A percentile compares a stretch with the other conserved stretches of the same genome.
Evolutionary conservation across 1,140 invertebrate species (phyloP).

Genomic region (Drusus annulatus): DNA sequence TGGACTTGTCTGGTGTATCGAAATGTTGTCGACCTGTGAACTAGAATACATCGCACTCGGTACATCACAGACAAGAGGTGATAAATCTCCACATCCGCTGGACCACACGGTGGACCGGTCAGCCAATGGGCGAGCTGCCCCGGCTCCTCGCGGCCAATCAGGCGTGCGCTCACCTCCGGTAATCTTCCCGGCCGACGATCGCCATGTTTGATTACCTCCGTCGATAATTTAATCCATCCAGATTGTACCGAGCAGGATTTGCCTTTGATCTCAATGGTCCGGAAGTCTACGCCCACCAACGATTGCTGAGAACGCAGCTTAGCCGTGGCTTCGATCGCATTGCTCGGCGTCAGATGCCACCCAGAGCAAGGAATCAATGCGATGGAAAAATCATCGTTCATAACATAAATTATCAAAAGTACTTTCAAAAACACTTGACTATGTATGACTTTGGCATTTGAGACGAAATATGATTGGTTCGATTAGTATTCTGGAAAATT

Average conservation of each 20-base stretch:
- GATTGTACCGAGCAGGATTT: neutral
- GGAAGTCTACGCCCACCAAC: conserved; percentile 26
- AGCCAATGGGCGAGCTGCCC: neutral
- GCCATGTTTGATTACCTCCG: conserved; percentile 37
- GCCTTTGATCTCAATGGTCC: neutral
- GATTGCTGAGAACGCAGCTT: neutral
- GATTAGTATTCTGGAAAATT: no score
- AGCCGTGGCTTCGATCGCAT: no score
- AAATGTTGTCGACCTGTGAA: conserved; percentile 32
- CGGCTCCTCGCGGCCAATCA: conserved; percentile 11
- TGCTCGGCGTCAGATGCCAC: no score
- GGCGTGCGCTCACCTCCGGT: conserved; percentile 17
- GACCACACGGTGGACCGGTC: conserved; percentile 32
- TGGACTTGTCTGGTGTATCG: no score
- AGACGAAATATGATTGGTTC: no score
- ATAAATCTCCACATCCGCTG: conserved; percentile 32
- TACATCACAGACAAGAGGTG: conserved; percentile 13
- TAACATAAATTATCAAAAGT: no score
- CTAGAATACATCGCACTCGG: neutral
- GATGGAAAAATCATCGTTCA: no score
- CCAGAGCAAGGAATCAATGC: no score
- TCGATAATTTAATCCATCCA: conserved; percentile 34
- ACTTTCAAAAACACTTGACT: no score
- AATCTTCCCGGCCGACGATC: conserved; percentile 14
- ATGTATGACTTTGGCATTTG: no score